Evolutionary conservation across 35 echinoderm and acorn worm species (phyloP).

Genomic region (Patiria miniata): DNA sequence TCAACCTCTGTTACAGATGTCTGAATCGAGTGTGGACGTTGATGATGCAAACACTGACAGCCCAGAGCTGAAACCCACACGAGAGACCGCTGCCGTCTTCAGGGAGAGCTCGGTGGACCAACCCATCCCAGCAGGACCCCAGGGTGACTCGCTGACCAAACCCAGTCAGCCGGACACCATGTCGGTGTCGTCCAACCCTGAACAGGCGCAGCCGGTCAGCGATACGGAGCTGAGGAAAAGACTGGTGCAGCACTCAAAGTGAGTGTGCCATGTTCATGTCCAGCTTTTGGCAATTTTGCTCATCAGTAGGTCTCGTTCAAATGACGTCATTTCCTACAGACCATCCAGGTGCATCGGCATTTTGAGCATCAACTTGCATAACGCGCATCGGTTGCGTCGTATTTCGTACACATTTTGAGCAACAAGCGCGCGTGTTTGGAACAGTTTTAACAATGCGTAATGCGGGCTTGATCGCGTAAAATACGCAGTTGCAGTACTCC

Average conservation of each 20-base stretch:
- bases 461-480: too few relatives aligned
- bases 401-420: too few relatives aligned
- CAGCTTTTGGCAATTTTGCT: neutral
- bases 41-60: neutral
- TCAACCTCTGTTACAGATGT: neutral
- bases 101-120: neutral
- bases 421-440: too few relatives aligned
- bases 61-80: neutral
- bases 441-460: neutral
- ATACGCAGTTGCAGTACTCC: too few relatives aligned
- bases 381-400: too few relatives aligned
- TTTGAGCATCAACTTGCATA: too few relatives aligned
- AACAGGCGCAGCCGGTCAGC: neutral
- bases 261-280: neutral
- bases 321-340: too few relatives aligned
- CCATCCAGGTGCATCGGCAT: too few relatives aligned
- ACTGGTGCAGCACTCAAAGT: slow-evolving; percentile 47
- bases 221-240: slow-evolving; percentile 57
- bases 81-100: neutral
- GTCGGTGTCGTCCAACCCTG: neutral
- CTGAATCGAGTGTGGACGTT: neutral
- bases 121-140: neutral
- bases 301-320: too few relatives aligned
- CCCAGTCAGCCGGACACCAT: neutral
- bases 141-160: neutral